Percentiles rank a stretch among this genome's conserved stretches.
Conservation (phyloP, 53 echinoderm and acorn worm genomes). For the Apostichopus leukothele region DNA sequence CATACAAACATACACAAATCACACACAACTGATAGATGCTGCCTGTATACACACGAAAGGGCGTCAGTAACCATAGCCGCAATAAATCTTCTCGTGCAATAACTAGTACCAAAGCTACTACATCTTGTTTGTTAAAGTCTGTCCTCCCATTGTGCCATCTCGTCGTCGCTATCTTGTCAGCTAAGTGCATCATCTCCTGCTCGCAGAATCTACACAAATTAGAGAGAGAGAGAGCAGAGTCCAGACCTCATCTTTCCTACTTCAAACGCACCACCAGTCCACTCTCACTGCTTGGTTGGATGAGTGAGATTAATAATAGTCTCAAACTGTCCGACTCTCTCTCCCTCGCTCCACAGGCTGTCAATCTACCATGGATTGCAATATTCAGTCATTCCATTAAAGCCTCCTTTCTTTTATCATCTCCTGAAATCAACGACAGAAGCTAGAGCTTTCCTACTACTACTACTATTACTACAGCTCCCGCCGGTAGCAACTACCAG, state of each 20-base stretch:
- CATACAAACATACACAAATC: no score
- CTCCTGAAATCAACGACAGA: slow-evolving; percentile 34
- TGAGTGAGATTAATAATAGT: slow-evolving; percentile 4
- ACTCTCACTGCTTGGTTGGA: neutral
- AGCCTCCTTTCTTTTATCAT: neutral
- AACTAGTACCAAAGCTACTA: no score
- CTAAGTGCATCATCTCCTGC: neutral
- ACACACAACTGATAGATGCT: no score
- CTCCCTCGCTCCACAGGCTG: neutral
- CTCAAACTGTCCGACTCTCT: neutral
- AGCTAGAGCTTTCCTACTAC: neutral
- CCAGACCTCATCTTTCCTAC: slow-evolving; percentile 9
- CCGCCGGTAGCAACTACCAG: neutral
- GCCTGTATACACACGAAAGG: no score
- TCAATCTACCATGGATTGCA: slow-evolving; percentile 16
- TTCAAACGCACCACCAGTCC: neutral
- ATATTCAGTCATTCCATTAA: slow-evolving; percentile 21
- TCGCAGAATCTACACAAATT: neutral
- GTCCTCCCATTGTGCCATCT: neutral
- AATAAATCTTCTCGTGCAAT: no score
- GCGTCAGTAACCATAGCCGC: no score
- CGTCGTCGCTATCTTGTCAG: neutral
- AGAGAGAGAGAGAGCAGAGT: neutral
- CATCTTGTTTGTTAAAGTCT: no score
- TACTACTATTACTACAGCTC: neutral